These are phyloP conservation scores for Diarsia rubi DNA, from an alignment of 2,888 invertebrate species.

Conservation along the genomic window DNA sequence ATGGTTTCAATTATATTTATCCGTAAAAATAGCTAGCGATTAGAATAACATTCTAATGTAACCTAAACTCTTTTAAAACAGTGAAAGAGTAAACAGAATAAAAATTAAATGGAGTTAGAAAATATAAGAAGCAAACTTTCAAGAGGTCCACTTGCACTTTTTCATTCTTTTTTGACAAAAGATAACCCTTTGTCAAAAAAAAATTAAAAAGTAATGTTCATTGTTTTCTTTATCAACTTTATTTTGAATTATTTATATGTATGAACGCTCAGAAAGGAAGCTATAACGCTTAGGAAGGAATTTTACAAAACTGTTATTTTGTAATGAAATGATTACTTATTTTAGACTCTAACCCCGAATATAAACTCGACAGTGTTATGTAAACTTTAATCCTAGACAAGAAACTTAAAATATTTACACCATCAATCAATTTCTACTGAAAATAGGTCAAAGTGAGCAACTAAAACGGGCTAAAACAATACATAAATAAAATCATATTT, in stretches of 20 bases:
- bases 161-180: too few relatives aligned
- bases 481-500: constrained; percentile 13
- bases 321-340: background rate
- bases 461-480: constrained; percentile 8
- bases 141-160: too few relatives aligned
- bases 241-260: background rate
- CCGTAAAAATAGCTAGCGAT: constrained; percentile 1
- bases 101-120: background rate
- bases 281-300: too few relatives aligned
- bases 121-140: background rate
- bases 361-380: constrained; percentile 6
- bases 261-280: background rate
- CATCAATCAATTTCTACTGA: constrained; percentile 32
- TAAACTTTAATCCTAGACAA: constrained; percentile 19
- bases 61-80: constrained; percentile 1
- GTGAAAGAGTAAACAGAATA: too few relatives aligned
- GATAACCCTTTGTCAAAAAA: background rate
- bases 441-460: constrained; percentile 32
- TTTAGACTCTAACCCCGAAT: background rate
- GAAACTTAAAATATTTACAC: constrained; percentile 40
- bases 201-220: background rate
- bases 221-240: background rate
- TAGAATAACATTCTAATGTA: background rate
- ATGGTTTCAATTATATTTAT: background rate
- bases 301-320: background rate